Evolutionary conservation across 2,113 vertebrate genomes (phyloP), one percentile per base, ranked within the genome.

Genomic region (Sinocyclocheilus rhinocerous): DNA sequence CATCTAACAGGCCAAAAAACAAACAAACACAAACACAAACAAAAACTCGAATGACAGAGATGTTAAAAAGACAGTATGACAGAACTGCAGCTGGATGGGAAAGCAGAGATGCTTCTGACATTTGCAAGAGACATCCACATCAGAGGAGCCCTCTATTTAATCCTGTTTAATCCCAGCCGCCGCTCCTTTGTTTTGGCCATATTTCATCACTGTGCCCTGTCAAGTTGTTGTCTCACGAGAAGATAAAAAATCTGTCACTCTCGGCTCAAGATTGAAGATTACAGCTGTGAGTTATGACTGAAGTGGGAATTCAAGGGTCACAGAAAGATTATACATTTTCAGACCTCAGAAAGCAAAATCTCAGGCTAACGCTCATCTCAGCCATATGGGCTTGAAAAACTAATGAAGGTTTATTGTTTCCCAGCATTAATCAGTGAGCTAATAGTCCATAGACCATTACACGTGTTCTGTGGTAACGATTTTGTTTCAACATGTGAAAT

Each of bases 241-340:
- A 73, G 52, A 72, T 50, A 72, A 39, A 65, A 70, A 48, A 69
- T 76, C 76, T 72, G 63, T 45, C 39, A 26, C 10, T 81, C 65
- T 72, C 26, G 8, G 33, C 26, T 96, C 93, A 86, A 99, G 94
- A 89, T 97, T 26, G 67, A 69, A 61, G 52, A 75, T 81, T 65
- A 86, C 22, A 61, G 26, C 6, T 29, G 12, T 86, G 57, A 65
- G 33, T 86, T 61, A 73, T 48, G 15, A 61, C 55, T 75, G 24
- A 63, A 48, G n/a, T 16, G 39, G 39, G 39, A 20, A 48, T 76
- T 77, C 45, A 77, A 76, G 79, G 36, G 22, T 16, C 65, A 59
- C 67, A 18, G 42, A 57, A 55, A 57, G 18, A 59, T 57, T 48
- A 48, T 24, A 80, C n/a, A 26, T 12, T 12, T 39, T 20, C 22